Percentiles rank a stretch among this genome's conserved stretches.
phyloP scores from a whole-genome alignment of 64 coral and sea anemone genomes.

The Actinia tenebrosa region DNA sequence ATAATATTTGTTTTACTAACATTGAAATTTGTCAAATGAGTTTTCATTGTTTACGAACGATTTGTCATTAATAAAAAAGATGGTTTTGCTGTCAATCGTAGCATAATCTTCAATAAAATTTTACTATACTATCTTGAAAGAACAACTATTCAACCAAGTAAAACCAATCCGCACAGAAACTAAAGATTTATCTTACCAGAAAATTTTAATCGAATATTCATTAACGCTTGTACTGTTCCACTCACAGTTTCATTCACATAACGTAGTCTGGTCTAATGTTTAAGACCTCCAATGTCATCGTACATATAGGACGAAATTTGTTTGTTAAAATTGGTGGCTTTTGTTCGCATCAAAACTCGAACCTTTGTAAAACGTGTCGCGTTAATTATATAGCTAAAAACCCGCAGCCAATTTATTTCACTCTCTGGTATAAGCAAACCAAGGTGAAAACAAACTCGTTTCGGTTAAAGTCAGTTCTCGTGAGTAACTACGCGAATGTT shows the following conservation, averaged over 20 bases:
- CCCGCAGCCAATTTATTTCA: not conserved
- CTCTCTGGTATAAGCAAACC: not conserved
- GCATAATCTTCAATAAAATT: not conserved
- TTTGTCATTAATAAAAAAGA: not conserved
- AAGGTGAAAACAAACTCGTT: not conserved
- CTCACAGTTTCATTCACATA: not conserved
- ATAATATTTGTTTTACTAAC: not conserved
- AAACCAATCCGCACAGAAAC: not conserved
- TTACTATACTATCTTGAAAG: not conserved
- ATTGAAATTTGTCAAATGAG: not conserved
- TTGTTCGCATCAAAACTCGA: not conserved
- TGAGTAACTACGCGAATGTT: not conserved
- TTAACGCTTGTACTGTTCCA: not conserved
- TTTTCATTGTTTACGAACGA: not conserved
- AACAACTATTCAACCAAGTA: not conserved
- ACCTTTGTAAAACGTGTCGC: not conserved
- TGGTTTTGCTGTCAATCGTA: not conserved
- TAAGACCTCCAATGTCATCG: conserved; percentile 1
- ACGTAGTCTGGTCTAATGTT: not conserved
- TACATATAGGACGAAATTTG: not conserved
- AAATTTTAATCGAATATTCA: not conserved
- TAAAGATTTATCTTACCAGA: not conserved
- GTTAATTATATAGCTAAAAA: not conserved
- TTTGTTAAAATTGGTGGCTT: not conserved
- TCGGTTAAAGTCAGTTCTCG: not conserved